Conservation (phyloP, 2,797 vertebrate species). For the Poeciliopsis turneri region DNA sequence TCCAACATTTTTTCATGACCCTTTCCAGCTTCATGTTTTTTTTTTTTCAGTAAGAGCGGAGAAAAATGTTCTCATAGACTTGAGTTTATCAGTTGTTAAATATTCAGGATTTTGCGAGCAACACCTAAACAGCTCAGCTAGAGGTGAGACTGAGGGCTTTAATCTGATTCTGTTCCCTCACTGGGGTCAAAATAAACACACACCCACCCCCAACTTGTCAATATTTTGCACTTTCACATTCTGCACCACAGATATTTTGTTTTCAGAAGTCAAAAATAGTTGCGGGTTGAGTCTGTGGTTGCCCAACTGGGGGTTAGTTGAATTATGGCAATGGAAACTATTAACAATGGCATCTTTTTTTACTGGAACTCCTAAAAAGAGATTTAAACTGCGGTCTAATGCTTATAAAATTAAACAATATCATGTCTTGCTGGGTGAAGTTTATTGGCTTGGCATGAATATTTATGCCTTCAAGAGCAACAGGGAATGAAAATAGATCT, state of each 20-base stretch:
- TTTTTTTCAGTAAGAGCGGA: neutral
- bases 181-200: neutral
- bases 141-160: too few species aligned
- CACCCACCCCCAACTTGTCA: neutral
- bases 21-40: neutral
- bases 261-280: neutral
- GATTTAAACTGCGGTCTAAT: neutral
- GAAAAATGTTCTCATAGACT: neutral
- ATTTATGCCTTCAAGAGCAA: neutral
- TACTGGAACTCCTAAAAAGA: neutral
- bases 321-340: neutral
- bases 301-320: neutral
- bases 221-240: neutral
- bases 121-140: neutral
- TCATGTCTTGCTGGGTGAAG: neutral
- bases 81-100: neutral
- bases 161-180: neutral
- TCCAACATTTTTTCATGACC: neutral
- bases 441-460: neutral
- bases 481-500: neutral
- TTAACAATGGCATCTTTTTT: neutral
- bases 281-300: neutral
- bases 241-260: neutral
- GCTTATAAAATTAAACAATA: neutral
- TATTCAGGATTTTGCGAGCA: neutral